Conservation (phyloP, 2,888 invertebrate species). For the Netelia fuscicornis region DNA sequence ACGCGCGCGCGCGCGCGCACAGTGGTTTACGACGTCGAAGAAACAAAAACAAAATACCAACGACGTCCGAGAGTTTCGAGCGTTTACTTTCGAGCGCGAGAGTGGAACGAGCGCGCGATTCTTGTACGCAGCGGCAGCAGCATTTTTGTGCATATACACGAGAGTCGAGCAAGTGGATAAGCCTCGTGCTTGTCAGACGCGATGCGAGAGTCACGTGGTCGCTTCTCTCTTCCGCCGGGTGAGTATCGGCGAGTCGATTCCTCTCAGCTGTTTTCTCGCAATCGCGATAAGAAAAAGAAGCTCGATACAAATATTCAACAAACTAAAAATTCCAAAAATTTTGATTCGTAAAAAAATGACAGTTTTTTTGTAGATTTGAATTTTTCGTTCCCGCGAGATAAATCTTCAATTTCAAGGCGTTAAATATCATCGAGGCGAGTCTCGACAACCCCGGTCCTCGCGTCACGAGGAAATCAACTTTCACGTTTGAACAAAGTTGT, state of each 20-base stretch:
- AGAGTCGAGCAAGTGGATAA: constrained; percentile 17
- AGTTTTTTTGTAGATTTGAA: too few relatives aligned
- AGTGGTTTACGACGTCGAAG: constrained; percentile 36
- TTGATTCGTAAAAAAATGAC: too few relatives aligned
- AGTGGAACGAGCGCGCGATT: constrained; percentile 38
- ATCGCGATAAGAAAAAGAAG: too few relatives aligned
- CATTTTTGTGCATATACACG: not conserved
- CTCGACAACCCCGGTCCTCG: not conserved
- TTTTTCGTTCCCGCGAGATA: too few relatives aligned
- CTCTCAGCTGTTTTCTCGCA: not conserved
- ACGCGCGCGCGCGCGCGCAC: not conserved
- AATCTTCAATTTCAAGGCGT: too few relatives aligned
- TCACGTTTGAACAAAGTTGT: constrained; percentile 2
- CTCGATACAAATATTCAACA: too few relatives aligned
- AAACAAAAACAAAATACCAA: not conserved
- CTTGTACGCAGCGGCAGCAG: not conserved
- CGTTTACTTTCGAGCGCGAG: constrained; percentile 64
- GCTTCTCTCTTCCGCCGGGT: constrained; percentile 21
- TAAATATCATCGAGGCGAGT: not conserved
- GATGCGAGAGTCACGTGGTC: constrained; percentile 50
- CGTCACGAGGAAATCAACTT: constrained; percentile 8
- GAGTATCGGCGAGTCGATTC: not conserved
- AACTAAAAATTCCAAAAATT: too few relatives aligned
- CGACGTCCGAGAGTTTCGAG: constrained; percentile 10
- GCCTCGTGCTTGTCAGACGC: constrained; percentile 49